A percentile compares a stretch with the other conserved stretches of the same genome.
These are phyloP conservation scores for Aphelenchoides avenae DNA, from an alignment of 1,140 invertebrate species.

Conservation along the genomic window DNA sequence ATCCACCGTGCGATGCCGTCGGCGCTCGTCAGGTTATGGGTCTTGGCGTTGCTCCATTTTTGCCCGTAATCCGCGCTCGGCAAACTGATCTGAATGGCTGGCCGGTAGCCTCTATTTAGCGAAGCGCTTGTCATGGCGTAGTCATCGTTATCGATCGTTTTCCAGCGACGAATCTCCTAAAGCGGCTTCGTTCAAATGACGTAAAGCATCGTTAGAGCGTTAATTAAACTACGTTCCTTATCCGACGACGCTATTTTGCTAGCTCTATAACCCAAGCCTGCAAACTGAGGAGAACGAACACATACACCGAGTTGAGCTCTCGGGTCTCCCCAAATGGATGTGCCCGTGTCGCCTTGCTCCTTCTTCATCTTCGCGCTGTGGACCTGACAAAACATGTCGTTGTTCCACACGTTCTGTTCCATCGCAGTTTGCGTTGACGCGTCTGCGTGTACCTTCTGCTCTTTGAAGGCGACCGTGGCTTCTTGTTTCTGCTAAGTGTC, in stretches of 20 bases:
- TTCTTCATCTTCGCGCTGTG: constrained; percentile 44
- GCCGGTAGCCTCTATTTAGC: constrained; percentile 7
- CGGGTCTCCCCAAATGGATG: constrained; percentile 41
- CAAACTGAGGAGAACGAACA: neutral
- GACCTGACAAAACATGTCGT: constrained; percentile 45
- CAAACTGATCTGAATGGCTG: constrained; percentile 4
- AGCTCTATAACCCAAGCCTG: too few relatives aligned
- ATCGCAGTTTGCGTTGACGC: constrained; percentile 27
- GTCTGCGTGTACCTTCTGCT: too few relatives aligned
- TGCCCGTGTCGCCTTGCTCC: constrained; percentile 35
- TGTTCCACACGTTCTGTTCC: constrained; percentile 18
- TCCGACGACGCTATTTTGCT: too few relatives aligned
- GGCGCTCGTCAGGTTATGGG: too few relatives aligned
- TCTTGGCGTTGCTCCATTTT: too few relatives aligned
- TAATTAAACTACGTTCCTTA: too few relatives aligned
- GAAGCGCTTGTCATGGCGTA: neutral
- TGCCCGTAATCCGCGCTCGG: too few relatives aligned
- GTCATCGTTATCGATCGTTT: constrained; percentile 4
- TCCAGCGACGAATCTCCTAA: constrained; percentile 17
- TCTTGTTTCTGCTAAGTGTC: neutral
- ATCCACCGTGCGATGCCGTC: too few relatives aligned
- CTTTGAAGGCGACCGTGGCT: too few relatives aligned
- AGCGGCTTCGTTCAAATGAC: too few relatives aligned
- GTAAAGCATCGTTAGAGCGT: too few relatives aligned
- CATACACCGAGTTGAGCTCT: neutral